A percentile compares a stretch with the other conserved stretches of the same genome.
These are phyloP conservation scores for Campopleginae sp. DNA, from an alignment of 2,888 invertebrate species.

Conservation along the genomic window DNA sequence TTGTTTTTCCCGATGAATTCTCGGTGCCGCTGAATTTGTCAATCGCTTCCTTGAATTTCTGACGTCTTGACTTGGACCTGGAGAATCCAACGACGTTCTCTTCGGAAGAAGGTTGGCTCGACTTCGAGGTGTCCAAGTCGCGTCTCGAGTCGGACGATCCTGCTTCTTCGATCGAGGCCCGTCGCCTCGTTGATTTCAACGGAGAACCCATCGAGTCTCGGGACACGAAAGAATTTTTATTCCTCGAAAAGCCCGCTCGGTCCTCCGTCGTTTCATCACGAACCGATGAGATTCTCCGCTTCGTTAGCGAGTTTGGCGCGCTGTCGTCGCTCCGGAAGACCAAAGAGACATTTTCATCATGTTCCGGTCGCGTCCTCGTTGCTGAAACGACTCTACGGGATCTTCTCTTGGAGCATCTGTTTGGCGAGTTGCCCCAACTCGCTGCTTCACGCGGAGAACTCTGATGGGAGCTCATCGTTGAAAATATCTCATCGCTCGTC, in stretches of 20 bases:
- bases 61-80: slow-evolving; percentile 53
- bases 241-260: slow-evolving; percentile 55
- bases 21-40: slow-evolving; percentile 64
- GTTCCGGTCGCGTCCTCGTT: slow-evolving; percentile 50
- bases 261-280: slow-evolving; percentile 66
- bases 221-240: slow-evolving; percentile 64
- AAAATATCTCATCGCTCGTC: slow-evolving; percentile 80
- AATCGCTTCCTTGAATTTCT: slow-evolving; percentile 59
- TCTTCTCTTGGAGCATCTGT: slow-evolving; percentile 64
- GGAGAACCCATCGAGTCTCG: slow-evolving; percentile 69
- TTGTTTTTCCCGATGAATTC: slow-evolving; percentile 18
- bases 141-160: slow-evolving; percentile 14
- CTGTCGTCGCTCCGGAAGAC: slow-evolving; percentile 73
- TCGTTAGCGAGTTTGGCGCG: slow-evolving; percentile 78
- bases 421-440: slow-evolving; percentile 79
- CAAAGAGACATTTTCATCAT: slow-evolving; percentile 57
- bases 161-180: slow-evolving; percentile 55
- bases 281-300: slow-evolving; percentile 74
- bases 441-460: slow-evolving; percentile 73
- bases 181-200: slow-evolving; percentile 68
- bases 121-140: slow-evolving; percentile 24
- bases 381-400: slow-evolving; percentile 44
- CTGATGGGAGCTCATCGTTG: slow-evolving; percentile 71
- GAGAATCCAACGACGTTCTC: slow-evolving; percentile 24
- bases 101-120: slow-evolving; percentile 41